Percentiles rank a stretch among this genome's conserved stretches.
Conservation (phyloP, 53 echinoderm and acorn worm genomes). For the Paracentrotus lividus region DNA sequence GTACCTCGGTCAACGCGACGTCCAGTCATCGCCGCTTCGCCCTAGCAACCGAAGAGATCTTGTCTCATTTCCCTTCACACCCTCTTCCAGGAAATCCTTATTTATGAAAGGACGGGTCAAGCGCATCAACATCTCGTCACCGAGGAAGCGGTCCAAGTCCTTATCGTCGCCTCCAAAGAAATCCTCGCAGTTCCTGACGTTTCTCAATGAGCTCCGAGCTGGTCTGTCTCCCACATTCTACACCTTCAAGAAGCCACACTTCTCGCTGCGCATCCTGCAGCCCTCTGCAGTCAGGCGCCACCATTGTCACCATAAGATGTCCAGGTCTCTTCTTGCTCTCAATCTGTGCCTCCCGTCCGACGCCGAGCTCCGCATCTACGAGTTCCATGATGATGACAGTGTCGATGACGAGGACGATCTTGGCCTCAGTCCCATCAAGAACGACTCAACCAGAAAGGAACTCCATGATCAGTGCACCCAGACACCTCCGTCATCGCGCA, state of each 20-base stretch:
- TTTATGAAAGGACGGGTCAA: constrained; percentile 59
- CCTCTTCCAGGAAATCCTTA: constrained; percentile 73
- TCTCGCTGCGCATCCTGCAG: constrained; percentile 81
- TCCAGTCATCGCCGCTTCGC: constrained; percentile 59
- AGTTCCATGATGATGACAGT: constrained; percentile 78
- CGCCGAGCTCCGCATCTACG: constrained; percentile 73
- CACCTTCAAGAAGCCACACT: constrained; percentile 82
- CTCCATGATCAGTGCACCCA: constrained; percentile 55
- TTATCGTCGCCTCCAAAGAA: constrained; percentile 39
- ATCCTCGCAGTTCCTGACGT: constrained; percentile 66
- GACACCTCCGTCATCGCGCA: constrained; percentile 55
- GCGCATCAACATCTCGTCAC: constrained; percentile 67
- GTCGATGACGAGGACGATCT: constrained; percentile 63
- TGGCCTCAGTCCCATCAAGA: constrained; percentile 18
- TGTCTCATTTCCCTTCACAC: constrained; percentile 61
- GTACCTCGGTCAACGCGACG: constrained; percentile 56
- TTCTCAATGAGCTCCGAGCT: constrained; percentile 69
- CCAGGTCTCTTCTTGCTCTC: constrained; percentile 74
- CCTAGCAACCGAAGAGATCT: constrained; percentile 7
- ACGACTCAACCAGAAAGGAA: neutral
- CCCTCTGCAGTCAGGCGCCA: constrained; percentile 67
- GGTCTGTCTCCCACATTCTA: constrained; percentile 80
- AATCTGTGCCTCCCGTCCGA: constrained; percentile 74
- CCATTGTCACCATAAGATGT: constrained; percentile 25
- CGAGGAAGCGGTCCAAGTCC: constrained; percentile 59